Base-by-base conservation (phyloP, 2,888 invertebrate genomes). In the Dioctria linearis region DNA sequence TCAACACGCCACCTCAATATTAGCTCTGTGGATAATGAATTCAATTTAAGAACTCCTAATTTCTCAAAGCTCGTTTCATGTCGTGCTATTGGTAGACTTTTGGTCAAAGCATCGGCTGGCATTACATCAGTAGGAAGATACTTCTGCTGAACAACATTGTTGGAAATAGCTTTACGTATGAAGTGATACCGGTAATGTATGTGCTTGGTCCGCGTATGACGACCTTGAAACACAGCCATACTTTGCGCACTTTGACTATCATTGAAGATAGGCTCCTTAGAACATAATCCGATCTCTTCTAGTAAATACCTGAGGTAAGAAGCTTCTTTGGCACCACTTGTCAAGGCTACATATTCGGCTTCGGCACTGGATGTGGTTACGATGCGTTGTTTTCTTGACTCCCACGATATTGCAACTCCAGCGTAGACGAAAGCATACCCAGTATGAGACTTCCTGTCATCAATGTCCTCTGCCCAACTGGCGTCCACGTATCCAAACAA, bases 211-310 rank as follows among this genome's bases (percentile, higher is more conserved):
- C 46, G 4, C 2, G 5, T 37, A 11, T 69, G 69, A 25, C 9
- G 13, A 5, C 25, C 49, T 25, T 11, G 42, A 37, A 13, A 13
- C 13, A 25, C 37, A 0, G 25, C 69, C 51, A 69, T 5, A 6
- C 11, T 8, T 49, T 46, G 49, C 3, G 69, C 69, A 3, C 69
- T 25, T 69, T 69, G 46, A 5, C 13, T 69, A 2, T 69, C 69
- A n/a, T 66, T 66, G 42, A 25, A 66, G 4, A 66, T 42, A 8
- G 57, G 11, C 9, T n/a, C 11, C 2, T n/a, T n/a, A 57, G 13
- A 11, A 11, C 25, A 25, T 25, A 13, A 13, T 57, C 13, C 57
- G 57, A 57, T 5, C 57, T 57, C n/a, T n/a, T 5, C 5, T 4
- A 6, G 49, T 6, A 46, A 46, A 5, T 46, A 9, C 49, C 9